Percentiles rank a stretch among this genome's conserved stretches.
phyloP scores from a whole-genome alignment of 2,888 invertebrate species.

The Oegoconia quadripuncta region DNA sequence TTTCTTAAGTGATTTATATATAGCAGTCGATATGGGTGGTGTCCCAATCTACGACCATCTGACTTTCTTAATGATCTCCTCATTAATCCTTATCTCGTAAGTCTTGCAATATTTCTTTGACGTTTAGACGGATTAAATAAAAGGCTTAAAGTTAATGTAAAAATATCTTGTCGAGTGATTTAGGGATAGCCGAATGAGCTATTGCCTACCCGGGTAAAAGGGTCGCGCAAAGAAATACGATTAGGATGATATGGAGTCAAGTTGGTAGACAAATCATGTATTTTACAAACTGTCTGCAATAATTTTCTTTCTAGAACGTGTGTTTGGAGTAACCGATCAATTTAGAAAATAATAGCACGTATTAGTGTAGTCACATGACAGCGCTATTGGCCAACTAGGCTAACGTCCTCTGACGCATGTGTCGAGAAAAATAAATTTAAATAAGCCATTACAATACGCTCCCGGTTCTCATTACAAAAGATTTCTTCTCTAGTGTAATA shows the following conservation, averaged over 20 bases:
- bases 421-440: constrained; percentile 52
- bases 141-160: no score
- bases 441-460: constrained; percentile 61
- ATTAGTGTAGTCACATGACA: constrained; percentile 61
- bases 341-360: constrained; percentile 53
- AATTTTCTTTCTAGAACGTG: constrained; percentile 12
- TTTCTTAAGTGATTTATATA: background rate
- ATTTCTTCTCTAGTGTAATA: constrained; percentile 38
- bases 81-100: constrained; percentile 17
- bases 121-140: no score
- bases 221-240: no score
- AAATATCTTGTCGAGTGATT: no score
- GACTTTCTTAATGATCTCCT: constrained; percentile 16
- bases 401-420: constrained; percentile 55
- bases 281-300: constrained; percentile 17
- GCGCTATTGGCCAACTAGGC: constrained; percentile 42
- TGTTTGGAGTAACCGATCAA: constrained; percentile 28
- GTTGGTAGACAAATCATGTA: constrained; percentile 10
- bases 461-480: constrained; percentile 47
- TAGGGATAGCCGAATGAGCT: no score
- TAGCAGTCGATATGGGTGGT: constrained; percentile 7
- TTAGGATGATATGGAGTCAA: background rate
- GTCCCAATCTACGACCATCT: constrained; percentile 13
- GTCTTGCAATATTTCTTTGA: constrained; percentile 1
- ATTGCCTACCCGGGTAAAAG: constrained; percentile 3